Evolutionary conservation across 2,888 invertebrate genomes (phyloP).

Genomic region (Lycaena phlaeas): DNA sequence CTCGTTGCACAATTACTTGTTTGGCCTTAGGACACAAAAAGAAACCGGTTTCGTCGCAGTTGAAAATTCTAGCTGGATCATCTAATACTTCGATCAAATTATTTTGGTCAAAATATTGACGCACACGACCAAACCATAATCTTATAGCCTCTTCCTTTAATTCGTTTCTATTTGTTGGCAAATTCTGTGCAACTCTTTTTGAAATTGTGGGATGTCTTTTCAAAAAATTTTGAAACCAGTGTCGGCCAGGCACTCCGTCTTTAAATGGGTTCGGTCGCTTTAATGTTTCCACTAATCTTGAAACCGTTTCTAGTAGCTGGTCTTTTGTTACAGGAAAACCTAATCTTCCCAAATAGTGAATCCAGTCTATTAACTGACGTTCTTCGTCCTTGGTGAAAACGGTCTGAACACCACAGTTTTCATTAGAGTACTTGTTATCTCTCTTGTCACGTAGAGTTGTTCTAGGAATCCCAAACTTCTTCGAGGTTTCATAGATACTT

Average conservation of each 20-base stretch:
- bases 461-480: conserved; percentile 4
- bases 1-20: conserved; percentile 16
- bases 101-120: conserved; percentile 9
- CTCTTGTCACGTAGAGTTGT: conserved; percentile 8
- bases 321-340: conserved; percentile 22
- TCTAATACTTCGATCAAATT: conserved; percentile 7
- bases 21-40: conserved; percentile 19
- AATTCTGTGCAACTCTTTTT: conserved; percentile 4
- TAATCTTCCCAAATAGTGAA: conserved; percentile 18
- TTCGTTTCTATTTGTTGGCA: background rate
- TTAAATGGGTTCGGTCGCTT: conserved; percentile 22
- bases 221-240: conserved; percentile 17
- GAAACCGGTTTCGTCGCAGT: conserved; percentile 19
- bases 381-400: conserved; percentile 13
- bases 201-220: background rate
- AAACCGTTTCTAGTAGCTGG: conserved; percentile 17
- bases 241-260: conserved; percentile 22
- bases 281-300: conserved; percentile 19
- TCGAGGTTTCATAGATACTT: conserved; percentile 7
- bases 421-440: conserved; percentile 1
- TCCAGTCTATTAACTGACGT: conserved; percentile 21
- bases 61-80: conserved; percentile 16
- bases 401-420: background rate
- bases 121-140: conserved; percentile 10
- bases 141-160: conserved; percentile 3